Percentiles rank a stretch among this genome's conserved stretches.
phyloP scores from a whole-genome alignment of 2,797 vertebrate species.

The Gallirallus australis region DNA sequence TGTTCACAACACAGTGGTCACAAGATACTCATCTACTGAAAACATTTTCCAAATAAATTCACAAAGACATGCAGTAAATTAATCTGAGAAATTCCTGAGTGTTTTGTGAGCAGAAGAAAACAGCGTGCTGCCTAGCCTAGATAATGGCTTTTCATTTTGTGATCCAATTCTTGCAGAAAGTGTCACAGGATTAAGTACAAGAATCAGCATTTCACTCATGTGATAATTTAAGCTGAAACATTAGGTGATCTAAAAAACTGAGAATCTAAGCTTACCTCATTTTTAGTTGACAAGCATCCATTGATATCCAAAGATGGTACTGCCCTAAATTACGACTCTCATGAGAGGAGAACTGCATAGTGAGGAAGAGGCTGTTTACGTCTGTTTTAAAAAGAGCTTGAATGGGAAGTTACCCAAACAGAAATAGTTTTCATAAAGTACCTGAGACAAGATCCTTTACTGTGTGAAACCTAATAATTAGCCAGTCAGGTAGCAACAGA shows the following conservation, averaged over 20 bases:
- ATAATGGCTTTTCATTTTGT: neutral
- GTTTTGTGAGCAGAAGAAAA: neutral
- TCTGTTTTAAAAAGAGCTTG: neutral
- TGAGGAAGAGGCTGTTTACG: neutral
- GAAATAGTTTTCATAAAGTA: neutral
- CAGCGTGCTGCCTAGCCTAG: neutral
- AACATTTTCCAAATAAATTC: constrained; percentile 23
- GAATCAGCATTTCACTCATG: neutral
- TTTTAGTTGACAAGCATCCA: neutral
- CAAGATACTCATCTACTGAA: neutral
- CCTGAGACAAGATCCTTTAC: neutral
- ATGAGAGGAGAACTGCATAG: neutral
- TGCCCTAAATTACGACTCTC: neutral
- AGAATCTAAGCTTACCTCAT: neutral
- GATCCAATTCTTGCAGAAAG: neutral
- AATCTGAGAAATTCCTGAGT: neutral
- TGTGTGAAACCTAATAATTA: neutral
- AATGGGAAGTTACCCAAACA: neutral
- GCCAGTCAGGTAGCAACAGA: neutral
- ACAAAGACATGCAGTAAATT: neutral
- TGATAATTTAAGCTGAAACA: neutral
- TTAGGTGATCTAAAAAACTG: neutral
- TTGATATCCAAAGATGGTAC: neutral
- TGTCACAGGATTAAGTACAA: neutral
- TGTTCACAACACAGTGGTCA: neutral